Conservation (phyloP, 2,888 invertebrate genomes). For the Drosophila testacea region DNA sequence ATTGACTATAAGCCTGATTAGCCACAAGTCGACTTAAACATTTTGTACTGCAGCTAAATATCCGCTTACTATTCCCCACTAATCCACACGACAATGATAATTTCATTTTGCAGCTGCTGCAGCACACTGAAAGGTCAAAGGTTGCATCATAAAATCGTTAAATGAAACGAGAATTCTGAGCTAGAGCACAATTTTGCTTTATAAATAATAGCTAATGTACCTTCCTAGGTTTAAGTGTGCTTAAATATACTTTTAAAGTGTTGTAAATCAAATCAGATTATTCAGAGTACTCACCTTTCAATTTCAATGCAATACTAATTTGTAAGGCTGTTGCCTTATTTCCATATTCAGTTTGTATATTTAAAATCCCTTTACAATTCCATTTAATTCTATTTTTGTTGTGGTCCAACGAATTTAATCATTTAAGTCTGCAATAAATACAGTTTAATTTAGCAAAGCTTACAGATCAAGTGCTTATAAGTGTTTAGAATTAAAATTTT, state of each 20-base stretch:
- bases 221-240: neutral
- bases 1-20: slow-evolving; percentile 41
- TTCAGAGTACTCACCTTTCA: neutral
- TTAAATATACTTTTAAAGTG: neutral
- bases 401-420: neutral
- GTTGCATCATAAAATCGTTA: neutral
- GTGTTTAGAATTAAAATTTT: slow-evolving; percentile 14
- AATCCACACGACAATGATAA: neutral
- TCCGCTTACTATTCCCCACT: neutral
- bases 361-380: neutral
- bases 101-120: neutral
- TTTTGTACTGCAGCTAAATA: slow-evolving; percentile 11
- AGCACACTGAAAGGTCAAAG: neutral
- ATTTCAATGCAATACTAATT: neutral
- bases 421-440: slow-evolving; percentile 18
- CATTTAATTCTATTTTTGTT: neutral
- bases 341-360: neutral
- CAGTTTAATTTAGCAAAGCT: slow-evolving; percentile 6
- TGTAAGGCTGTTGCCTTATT: neutral
- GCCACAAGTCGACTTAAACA: slow-evolving; percentile 11
- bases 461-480: neutral
- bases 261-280: neutral
- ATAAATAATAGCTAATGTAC: neutral
- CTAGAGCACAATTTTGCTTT: neutral
- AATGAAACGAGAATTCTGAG: neutral